Evolutionary conservation across 2,888 invertebrate species (phyloP).

Genomic region (Agrotis ipsilon): DNA sequence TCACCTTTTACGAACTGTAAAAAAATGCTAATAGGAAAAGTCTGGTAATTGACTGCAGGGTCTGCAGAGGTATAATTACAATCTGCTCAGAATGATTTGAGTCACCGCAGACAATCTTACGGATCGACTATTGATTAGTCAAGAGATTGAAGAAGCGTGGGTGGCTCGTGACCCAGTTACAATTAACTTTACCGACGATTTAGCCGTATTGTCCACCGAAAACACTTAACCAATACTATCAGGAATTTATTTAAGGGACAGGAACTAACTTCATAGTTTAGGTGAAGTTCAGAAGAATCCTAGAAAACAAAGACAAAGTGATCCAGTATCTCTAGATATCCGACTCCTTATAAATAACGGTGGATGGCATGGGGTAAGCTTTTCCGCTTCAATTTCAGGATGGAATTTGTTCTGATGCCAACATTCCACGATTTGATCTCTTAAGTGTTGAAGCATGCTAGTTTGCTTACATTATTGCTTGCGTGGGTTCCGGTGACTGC

Average conservation of each 20-base stretch:
- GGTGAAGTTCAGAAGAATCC: constrained; percentile 47
- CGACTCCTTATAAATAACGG: constrained; percentile 43
- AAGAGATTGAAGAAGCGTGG: constrained; percentile 64
- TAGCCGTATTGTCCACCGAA: constrained; percentile 62
- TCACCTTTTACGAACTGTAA: constrained; percentile 40
- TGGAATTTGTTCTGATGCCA: constrained; percentile 37
- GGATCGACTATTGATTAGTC: constrained; percentile 65
- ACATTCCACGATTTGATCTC: constrained; percentile 26
- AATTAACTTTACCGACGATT: constrained; percentile 49
- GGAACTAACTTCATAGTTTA: constrained; percentile 37
- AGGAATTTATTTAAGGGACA: constrained; percentile 46
- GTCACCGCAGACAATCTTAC: constrained; percentile 48
- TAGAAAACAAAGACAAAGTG: constrained; percentile 42
- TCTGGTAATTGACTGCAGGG: constrained; percentile 60
- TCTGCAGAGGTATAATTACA: constrained; percentile 49
- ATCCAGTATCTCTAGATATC: constrained; percentile 37
- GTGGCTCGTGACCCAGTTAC: constrained; percentile 68
- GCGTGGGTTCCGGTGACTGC: constrained; percentile 26
- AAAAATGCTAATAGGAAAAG: constrained; percentile 58
- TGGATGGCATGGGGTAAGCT: constrained; percentile 27
- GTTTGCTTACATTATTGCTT: constrained; percentile 18
- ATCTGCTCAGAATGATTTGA: constrained; percentile 46
- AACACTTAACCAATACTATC: constrained; percentile 40
- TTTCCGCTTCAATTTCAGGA: constrained; percentile 38
- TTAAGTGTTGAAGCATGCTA: constrained; percentile 21